These are phyloP conservation scores for Boloria euphrosyne DNA, from an alignment of 2,888 invertebrate species.

Conservation along the genomic window DNA sequence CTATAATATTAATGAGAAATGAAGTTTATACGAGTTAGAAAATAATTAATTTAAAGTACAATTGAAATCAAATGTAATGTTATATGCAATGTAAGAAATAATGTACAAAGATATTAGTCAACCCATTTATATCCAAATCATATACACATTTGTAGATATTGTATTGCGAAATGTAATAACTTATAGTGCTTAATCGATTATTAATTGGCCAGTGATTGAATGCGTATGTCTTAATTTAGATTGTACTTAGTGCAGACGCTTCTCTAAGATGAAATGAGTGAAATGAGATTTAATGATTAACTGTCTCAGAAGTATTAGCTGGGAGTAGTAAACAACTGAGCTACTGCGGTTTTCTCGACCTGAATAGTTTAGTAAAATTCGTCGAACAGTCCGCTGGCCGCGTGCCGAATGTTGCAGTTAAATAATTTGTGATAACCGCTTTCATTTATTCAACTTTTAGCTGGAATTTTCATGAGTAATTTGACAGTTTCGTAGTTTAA, in stretches of 20 bases:
- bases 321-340: constrained; percentile 64
- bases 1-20: too few relatives aligned
- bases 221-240: not conserved
- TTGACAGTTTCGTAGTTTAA: constrained; percentile 53
- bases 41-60: too few relatives aligned
- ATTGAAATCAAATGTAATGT: too few relatives aligned
- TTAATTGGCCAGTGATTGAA: not conserved
- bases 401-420: constrained; percentile 75
- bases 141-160: not conserved
- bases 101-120: not conserved
- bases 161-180: constrained; percentile 3
- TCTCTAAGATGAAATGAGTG: not conserved
- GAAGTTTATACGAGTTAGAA: too few relatives aligned
- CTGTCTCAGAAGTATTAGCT: constrained; percentile 1
- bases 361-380: constrained; percentile 76
- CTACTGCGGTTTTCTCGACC: constrained; percentile 72
- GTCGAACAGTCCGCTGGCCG: constrained; percentile 67
- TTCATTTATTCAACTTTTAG: constrained; percentile 72
- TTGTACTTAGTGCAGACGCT: not conserved
- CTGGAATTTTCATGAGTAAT: constrained; percentile 59
- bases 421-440: constrained; percentile 77
- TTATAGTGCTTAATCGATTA: constrained; percentile 2
- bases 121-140: not conserved
- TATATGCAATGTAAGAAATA: too few relatives aligned
- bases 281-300: not conserved